Base-by-base conservation (phyloP, 2,888 invertebrate species). In the Cryptocheilus praepositus region DNA sequence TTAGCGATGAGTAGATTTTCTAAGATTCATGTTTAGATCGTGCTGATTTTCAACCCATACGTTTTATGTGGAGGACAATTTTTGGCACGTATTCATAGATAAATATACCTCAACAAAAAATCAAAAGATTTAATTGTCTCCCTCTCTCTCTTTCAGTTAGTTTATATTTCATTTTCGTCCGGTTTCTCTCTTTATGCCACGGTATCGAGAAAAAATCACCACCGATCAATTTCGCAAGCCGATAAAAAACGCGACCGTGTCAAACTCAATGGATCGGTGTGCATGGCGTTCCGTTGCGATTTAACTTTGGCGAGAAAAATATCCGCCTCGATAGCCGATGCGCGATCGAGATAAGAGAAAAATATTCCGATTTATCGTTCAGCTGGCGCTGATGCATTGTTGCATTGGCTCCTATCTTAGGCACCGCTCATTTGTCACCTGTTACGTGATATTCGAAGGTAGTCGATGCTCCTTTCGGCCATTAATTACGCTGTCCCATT, bases 281-380 rank as follows among this genome's bases (percentile, higher is more conserved):
- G 36, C 36, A 36, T 22, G 45, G 45, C 66, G 66, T 44, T 45
- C 45, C 69, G 69, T 62, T 74, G 64, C 60, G 60, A 73, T 72
- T 73, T 71, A 68, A 67, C 57, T 61, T 63, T 44, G 63, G 67
- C 43, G 36, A 44, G 44, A 66, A 71, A 71, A 58, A 49, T 58
- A 16, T 58, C 44, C 67, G 63, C 43, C 57, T 11, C 49, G 28
- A 13, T 58, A 66, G 58, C 64, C 61, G 45, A 56, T 54, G 46
- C 22, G 8, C 58, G 46, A 58, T 58, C 19, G 58, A 16, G 45
- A 16, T n/a, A 58, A 4, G 13, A 8, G 16, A 46, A 58, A 46
- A 58, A 58, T 46, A 58, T 73, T 71, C 52, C 51, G 59, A 57
- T 71, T 67, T 68, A 71, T 65, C 67, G 70, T 11, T 7, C 49